These are phyloP conservation scores for Spilarctia lutea DNA, from an alignment of 2,888 invertebrate species.

Conservation along the genomic window DNA sequence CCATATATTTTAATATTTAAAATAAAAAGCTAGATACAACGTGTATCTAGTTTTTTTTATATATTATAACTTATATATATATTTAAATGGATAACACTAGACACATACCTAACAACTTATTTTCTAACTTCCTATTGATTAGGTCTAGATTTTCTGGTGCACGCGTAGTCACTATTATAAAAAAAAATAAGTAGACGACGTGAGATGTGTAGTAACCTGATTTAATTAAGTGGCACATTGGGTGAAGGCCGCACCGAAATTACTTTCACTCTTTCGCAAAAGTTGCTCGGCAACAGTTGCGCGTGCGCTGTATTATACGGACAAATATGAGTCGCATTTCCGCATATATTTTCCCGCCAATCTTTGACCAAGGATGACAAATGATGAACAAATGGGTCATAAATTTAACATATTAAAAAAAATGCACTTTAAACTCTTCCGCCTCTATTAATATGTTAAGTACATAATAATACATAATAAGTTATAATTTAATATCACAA, in stretches of 20 bases:
- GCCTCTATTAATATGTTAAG: no score
- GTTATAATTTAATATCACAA: no score
- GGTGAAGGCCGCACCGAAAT: slow-evolving; percentile 77
- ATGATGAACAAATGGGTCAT: no score
- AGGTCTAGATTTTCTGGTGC: not conserved
- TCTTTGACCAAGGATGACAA: no score
- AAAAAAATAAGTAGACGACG: slow-evolving; percentile 16
- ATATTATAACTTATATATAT: no score
- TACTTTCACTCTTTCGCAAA: slow-evolving; percentile 73
- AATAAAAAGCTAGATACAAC: no score
- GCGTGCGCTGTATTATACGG: slow-evolving; percentile 9
- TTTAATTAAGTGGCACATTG: slow-evolving; percentile 58
- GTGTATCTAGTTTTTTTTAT: no score
- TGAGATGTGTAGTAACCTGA: slow-evolving; percentile 54
- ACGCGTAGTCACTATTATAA: not conserved
- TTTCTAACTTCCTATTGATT: not conserved
- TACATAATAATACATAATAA: no score
- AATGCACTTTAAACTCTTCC: no score
- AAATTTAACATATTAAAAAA: no score
- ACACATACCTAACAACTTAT: not conserved
- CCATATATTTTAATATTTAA: no score
- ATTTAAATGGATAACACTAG: not conserved
- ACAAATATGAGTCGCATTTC: not conserved
- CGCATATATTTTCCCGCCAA: not conserved
- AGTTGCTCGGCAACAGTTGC: slow-evolving; percentile 30